Percentiles rank a stretch among this genome's conserved stretches.
Evolutionary conservation across 2,113 vertebrate genomes (phyloP).

Genomic region (Corythoichthys haematopterus): DNA sequence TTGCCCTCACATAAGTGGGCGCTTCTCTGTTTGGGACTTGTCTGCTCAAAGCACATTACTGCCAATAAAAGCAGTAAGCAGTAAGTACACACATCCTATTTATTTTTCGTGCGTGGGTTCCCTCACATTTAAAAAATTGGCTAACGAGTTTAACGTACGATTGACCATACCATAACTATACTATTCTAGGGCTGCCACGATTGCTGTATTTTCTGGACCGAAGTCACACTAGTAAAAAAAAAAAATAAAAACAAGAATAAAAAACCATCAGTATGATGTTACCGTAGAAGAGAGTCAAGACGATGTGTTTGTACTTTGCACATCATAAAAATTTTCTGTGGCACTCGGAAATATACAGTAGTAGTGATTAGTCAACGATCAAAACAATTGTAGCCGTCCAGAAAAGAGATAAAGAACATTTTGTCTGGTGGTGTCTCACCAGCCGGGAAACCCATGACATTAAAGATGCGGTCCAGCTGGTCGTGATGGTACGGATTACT

Average conservation of each 20-base stretch:
- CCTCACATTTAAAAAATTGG: too few species aligned
- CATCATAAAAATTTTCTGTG: too few species aligned
- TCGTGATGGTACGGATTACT: slow-evolving; percentile 99
- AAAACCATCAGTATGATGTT: too few species aligned
- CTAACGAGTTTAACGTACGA: too few species aligned
- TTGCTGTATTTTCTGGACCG: background rate
- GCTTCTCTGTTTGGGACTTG: slow-evolving; percentile 35
- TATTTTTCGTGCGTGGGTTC: background rate
- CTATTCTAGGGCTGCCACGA: too few species aligned
- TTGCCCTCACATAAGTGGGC: slow-evolving; percentile 30
- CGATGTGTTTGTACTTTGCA: too few species aligned
- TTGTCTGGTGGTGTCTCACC: slow-evolving; percentile 67
- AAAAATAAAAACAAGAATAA: background rate
- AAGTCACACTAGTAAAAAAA: background rate
- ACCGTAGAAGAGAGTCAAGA: too few species aligned
- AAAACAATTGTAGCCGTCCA: too few species aligned
- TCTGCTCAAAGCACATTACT: slow-evolving; percentile 32
- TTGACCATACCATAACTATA: too few species aligned
- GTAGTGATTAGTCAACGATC: background rate
- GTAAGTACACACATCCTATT: background rate
- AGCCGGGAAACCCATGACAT: slow-evolving; percentile 99
- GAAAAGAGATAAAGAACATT: background rate
- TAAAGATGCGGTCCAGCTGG: slow-evolving; percentile 99
- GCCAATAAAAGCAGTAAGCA: slow-evolving; percentile 2
- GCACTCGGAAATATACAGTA: too few species aligned